Percentiles rank a stretch among this genome's conserved stretches.
These are phyloP conservation scores for Thaleichthys pacificus DNA, from an alignment of 2,797 vertebrate species.

Conservation along the genomic window DNA sequence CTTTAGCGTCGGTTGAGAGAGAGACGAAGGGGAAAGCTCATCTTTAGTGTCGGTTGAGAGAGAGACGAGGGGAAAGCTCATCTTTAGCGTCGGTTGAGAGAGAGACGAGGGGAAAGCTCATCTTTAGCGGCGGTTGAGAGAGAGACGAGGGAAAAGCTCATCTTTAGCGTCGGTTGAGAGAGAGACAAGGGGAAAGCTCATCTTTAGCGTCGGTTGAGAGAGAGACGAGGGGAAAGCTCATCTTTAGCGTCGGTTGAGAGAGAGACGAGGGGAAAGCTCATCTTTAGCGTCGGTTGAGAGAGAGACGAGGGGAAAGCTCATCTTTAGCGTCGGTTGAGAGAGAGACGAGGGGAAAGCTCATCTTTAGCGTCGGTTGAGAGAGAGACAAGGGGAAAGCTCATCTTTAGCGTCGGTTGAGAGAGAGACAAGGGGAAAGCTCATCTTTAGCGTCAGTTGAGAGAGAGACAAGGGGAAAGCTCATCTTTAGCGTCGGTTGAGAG, in stretches of 20 bases:
- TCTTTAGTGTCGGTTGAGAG: conserved; percentile 5
- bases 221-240: neutral
- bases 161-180: conserved; percentile 5
- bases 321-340: conserved; percentile 5
- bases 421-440: neutral
- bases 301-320: neutral
- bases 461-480: neutral
- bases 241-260: conserved; percentile 5
- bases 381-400: neutral
- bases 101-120: neutral
- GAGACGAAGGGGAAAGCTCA: neutral
- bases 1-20: neutral
- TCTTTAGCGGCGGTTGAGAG: conserved; percentile 5
- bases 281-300: conserved; percentile 5
- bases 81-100: conserved; percentile 5
- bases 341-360: neutral
- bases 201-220: conserved; percentile 5
- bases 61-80: neutral
- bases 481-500: conserved; percentile 5
- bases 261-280: neutral
- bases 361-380: conserved; percentile 5
- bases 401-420: conserved; percentile 5
- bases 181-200: neutral
- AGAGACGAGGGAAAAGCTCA: neutral
- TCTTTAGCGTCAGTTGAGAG: conserved; percentile 5